phyloP scores from a whole-genome alignment of 1,140 invertebrate species.

The Matsumurasca onukii region DNA sequence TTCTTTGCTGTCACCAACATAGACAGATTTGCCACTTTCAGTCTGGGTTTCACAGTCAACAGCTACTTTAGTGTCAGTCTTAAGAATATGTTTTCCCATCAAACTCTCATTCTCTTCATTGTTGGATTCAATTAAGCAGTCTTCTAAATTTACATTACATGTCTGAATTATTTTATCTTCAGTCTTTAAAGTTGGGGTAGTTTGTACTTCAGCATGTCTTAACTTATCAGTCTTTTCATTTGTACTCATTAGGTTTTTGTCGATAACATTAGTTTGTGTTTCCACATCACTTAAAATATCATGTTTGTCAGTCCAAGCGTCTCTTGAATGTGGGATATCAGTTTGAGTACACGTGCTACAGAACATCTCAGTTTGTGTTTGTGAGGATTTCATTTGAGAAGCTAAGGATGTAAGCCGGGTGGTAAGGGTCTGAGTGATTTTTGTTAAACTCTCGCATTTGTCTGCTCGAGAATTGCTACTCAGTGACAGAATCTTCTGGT shows the following conservation, averaged over 20 bases:
- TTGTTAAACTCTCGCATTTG: neutral
- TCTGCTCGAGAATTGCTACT: neutral
- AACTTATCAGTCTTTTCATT: conserved; percentile 8
- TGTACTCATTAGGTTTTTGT: neutral
- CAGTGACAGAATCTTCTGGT: neutral
- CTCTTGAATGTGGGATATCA: neutral
- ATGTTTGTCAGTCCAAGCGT: neutral
- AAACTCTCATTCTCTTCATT: no score
- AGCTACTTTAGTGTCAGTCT: neutral
- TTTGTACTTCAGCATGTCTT: neutral
- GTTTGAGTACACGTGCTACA: conserved; percentile 30
- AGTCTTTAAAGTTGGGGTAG: neutral
- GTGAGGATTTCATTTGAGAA: conserved; percentile 29
- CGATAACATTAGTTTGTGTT: neutral
- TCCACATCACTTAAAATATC: neutral
- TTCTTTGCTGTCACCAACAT: no score
- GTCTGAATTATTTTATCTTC: conserved; percentile 8
- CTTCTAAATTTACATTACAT: neutral
- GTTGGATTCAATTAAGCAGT: no score
- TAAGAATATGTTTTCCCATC: neutral
- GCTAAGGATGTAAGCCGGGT: conserved; percentile 34
- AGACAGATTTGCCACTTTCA: no score
- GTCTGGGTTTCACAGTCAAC: conserved; percentile 16
- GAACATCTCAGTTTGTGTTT: conserved; percentile 35
- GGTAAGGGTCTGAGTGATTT: conserved; percentile 31